Conservation (phyloP, 2,113 vertebrate genomes). For the Syrmaticus mikado region DNA sequence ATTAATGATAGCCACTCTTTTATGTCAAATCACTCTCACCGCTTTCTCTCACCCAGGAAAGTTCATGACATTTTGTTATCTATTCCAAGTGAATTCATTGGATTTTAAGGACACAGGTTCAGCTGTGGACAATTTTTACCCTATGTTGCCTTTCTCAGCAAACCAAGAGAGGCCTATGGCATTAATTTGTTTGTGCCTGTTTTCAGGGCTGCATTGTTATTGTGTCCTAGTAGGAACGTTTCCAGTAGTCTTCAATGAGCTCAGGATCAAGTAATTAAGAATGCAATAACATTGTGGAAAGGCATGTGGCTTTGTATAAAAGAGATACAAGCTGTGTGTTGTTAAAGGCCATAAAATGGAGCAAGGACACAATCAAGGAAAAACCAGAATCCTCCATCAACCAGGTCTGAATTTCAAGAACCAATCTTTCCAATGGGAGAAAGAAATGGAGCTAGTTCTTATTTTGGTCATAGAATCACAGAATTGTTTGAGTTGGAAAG, state of each 20-base stretch:
- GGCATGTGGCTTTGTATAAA: neutral
- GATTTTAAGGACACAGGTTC: neutral
- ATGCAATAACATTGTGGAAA: rapidly evolving
- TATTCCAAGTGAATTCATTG: neutral
- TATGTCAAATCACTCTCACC: constrained; percentile 12
- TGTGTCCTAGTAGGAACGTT: neutral
- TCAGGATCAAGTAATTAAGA: neutral
- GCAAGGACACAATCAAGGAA: neutral
- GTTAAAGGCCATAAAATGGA: neutral
- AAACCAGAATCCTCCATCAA: neutral
- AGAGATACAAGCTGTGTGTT: neutral
- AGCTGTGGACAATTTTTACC: neutral
- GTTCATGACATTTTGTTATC: neutral
- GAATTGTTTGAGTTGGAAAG: no score
- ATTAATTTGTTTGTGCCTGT: neutral
- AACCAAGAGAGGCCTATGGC: neutral
- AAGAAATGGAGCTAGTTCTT: neutral
- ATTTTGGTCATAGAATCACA: neutral
- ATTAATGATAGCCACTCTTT: constrained; percentile 46
- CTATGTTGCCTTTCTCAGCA: neutral
- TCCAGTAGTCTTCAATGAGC: neutral
- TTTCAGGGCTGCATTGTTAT: neutral
- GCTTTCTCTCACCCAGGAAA: neutral
- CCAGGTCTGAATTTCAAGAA: neutral
- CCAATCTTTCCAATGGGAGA: neutral